A percentile compares a stretch with the other conserved stretches of the same genome.
Evolutionary conservation across 2,113 vertebrate species (phyloP).

Genomic region (Phainopepla nitens): DNA sequence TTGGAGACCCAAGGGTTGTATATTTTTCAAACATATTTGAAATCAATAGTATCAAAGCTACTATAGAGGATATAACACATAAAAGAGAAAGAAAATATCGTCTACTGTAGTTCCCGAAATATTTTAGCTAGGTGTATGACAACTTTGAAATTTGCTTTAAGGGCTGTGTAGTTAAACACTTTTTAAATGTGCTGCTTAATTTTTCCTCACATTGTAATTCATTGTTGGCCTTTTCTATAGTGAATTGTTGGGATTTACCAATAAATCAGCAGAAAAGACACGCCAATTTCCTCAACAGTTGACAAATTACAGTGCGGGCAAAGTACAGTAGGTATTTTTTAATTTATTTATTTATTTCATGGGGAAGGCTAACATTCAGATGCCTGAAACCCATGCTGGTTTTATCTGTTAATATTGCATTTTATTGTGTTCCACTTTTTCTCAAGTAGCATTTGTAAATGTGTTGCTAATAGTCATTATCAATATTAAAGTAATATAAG

Average conservation of each 20-base stretch:
- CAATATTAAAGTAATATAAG: not conserved
- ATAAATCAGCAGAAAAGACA: slow-evolving; percentile 82
- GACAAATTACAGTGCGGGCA: slow-evolving; percentile 75
- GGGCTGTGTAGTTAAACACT: slow-evolving; percentile 44
- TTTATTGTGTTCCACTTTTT: not conserved
- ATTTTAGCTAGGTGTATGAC: not conserved
- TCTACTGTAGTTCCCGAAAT: not conserved
- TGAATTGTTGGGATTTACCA: slow-evolving; percentile 79
- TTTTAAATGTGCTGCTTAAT: slow-evolving; percentile 71
- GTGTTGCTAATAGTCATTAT: not conserved
- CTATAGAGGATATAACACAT: not conserved
- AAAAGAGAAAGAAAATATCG: not conserved
- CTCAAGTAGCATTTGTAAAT: not conserved
- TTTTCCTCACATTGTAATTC: slow-evolving; percentile 74
- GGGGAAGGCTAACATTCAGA: slow-evolving; percentile 16
- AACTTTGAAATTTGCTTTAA: slow-evolving; percentile 54
- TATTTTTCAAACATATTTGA: not conserved
- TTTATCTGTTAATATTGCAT: slow-evolving; percentile 3
- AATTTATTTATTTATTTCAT: slow-evolving; percentile 41
- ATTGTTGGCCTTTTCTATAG: slow-evolving; percentile 79
- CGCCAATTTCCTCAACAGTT: slow-evolving; percentile 78
- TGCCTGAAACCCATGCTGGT: not conserved
- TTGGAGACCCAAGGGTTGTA: not conserved
- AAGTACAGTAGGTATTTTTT: slow-evolving; percentile 27
- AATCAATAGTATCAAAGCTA: not conserved